Conservation (phyloP, 2,888 invertebrate species). For the Masnerella sp. region DNA sequence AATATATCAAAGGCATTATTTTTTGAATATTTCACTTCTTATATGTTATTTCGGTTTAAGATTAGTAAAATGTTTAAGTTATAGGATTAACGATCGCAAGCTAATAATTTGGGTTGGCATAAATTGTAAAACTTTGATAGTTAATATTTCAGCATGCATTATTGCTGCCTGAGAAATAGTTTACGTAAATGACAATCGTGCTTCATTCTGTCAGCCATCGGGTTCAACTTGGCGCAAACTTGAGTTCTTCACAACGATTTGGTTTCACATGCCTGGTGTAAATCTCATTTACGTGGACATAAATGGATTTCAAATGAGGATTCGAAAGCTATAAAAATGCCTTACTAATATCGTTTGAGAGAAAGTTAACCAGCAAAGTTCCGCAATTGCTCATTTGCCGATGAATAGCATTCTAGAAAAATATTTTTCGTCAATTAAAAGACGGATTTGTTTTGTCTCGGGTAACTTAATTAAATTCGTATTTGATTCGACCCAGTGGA, state of each 20-base stretch:
- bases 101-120: constrained; percentile 30
- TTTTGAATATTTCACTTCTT: no score
- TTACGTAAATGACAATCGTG: constrained; percentile 46
- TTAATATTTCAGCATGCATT: constrained; percentile 11
- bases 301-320: constrained; percentile 28
- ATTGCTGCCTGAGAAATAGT: constrained; percentile 37
- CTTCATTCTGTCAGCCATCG: constrained; percentile 43
- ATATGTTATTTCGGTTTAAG: no score
- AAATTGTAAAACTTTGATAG: constrained; percentile 45
- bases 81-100: constrained; percentile 18
- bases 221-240: constrained; percentile 27
- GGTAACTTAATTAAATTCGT: constrained; percentile 15
- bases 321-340: constrained; percentile 11
- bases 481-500: constrained; percentile 3
- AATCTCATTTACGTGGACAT: constrained; percentile 34
- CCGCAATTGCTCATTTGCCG: constrained; percentile 3
- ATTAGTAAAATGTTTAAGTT: no score
- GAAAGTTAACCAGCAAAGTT: background rate
- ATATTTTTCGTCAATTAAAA: constrained; percentile 13
- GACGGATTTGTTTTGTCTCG: constrained; percentile 3
- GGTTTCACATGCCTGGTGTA: constrained; percentile 18
- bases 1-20: no score
- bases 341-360: background rate
- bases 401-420: background rate
- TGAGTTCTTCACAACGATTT: constrained; percentile 39